A percentile compares a stretch with the other conserved stretches of the same genome.
These are phyloP conservation scores for Lapara coniferarum DNA, from an alignment of 2,888 invertebrate species.

Conservation along the genomic window DNA sequence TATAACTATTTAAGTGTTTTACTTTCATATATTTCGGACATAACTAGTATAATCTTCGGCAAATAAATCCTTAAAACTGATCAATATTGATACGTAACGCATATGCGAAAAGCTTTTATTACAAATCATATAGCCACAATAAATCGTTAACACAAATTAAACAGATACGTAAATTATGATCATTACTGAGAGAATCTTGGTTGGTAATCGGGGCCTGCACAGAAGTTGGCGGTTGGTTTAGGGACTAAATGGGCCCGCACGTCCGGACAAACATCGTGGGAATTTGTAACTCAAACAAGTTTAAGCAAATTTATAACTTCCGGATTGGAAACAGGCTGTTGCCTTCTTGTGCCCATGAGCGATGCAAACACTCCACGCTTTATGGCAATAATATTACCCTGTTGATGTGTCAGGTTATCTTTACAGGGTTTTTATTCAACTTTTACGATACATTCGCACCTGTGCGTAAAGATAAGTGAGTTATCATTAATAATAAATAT, in stretches of 20 bases:
- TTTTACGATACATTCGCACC: constrained; percentile 20
- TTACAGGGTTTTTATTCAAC: constrained; percentile 17
- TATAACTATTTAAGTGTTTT: too few species aligned
- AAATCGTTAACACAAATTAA: not conserved
- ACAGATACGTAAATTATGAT: constrained; percentile 27
- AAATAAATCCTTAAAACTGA: too few species aligned
- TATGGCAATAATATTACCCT: constrained; percentile 19
- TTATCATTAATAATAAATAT: constrained; percentile 22
- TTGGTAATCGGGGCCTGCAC: constrained; percentile 64
- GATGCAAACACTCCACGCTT: not conserved
- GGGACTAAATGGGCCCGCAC: constrained; percentile 77
- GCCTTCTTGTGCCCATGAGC: constrained; percentile 30
- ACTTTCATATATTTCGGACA: too few species aligned
- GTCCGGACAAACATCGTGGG: constrained; percentile 78
- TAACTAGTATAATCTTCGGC: too few species aligned
- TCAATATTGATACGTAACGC: too few species aligned
- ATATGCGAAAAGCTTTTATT: not conserved
- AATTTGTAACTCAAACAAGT: constrained; percentile 80
- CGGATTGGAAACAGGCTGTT: constrained; percentile 66
- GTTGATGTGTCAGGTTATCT: constrained; percentile 9
- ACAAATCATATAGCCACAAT: not conserved
- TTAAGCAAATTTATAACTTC: constrained; percentile 81
- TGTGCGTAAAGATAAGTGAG: constrained; percentile 21
- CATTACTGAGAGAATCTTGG: constrained; percentile 59
- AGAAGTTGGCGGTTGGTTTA: constrained; percentile 74